Percentiles rank a stretch among this genome's conserved stretches.
Conservation (phyloP, 1,140 invertebrate genomes). For the Reticulitermes speratus region DNA sequence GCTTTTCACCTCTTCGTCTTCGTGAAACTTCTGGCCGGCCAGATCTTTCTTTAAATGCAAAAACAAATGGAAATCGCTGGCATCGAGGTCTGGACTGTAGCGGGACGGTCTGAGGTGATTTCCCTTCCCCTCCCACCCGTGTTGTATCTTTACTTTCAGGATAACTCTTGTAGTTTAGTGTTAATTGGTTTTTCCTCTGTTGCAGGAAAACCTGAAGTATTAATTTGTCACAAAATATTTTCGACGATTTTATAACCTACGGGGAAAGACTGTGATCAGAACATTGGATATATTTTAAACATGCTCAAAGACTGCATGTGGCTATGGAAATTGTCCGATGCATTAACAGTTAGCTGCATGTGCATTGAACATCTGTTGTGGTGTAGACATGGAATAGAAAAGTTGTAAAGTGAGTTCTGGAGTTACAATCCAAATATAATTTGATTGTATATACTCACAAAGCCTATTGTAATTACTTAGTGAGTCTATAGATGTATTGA, state of each 20-base stretch:
- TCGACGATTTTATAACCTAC: not conserved
- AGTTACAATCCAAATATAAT: not conserved
- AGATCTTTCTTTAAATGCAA: too few relatives aligned
- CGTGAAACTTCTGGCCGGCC: too few relatives aligned
- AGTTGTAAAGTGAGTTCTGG: not conserved
- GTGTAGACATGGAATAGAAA: not conserved
- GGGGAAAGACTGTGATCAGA: not conserved
- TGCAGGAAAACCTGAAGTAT: conserved; percentile 11
- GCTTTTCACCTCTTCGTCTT: too few relatives aligned
- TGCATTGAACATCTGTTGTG: not conserved
- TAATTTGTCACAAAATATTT: not conserved
- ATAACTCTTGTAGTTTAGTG: too few relatives aligned
- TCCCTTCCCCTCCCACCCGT: too few relatives aligned
- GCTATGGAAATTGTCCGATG: not conserved
- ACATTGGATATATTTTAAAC: not conserved
- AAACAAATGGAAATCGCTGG: too few relatives aligned
- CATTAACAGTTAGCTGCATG: not conserved
- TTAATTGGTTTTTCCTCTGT: not conserved
- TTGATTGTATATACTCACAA: not conserved
- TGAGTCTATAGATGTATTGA: not conserved
- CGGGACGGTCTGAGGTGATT: too few relatives aligned
- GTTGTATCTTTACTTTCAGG: too few relatives aligned
- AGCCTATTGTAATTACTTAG: not conserved
- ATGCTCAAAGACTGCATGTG: not conserved
- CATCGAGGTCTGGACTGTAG: too few relatives aligned